Conservation (phyloP, 2,888 invertebrate genomes). For the Phytoseiulus persimilis region DNA sequence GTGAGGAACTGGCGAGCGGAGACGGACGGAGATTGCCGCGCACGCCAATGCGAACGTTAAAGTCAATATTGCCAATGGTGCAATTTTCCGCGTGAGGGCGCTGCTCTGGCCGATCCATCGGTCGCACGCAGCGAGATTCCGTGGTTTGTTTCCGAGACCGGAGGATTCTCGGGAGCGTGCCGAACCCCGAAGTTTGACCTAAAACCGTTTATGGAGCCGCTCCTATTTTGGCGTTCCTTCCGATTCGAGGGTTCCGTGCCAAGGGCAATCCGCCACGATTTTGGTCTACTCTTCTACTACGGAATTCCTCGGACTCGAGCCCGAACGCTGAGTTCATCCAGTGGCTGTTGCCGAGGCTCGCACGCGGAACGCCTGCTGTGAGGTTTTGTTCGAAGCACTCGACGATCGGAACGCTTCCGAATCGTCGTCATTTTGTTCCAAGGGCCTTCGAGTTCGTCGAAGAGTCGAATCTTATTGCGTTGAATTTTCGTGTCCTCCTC, state of each 20-base stretch:
- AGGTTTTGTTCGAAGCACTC: background rate
- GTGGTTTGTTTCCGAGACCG: background rate
- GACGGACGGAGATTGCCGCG: background rate
- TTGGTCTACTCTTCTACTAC: no score
- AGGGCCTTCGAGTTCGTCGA: background rate
- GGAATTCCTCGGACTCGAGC: no score
- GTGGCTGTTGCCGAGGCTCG: no score
- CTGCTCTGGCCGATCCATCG: background rate
- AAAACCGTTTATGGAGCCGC: no score
- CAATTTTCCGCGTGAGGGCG: background rate
- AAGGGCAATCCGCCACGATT: no score
- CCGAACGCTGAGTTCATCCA: no score
- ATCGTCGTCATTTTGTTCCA: background rate
- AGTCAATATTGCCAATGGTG: background rate
- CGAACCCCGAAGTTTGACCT: background rate
- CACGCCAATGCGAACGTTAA: background rate
- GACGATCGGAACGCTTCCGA: background rate
- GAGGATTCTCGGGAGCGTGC: background rate
- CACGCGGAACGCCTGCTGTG: background rate
- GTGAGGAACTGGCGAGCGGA: background rate
- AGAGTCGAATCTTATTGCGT: background rate
- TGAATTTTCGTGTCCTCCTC: background rate
- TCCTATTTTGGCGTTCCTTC: no score
- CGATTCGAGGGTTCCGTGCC: no score
- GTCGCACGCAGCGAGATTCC: background rate